Conservation (phyloP, 2,888 invertebrate genomes). For the Petrophora chlorosata region DNA sequence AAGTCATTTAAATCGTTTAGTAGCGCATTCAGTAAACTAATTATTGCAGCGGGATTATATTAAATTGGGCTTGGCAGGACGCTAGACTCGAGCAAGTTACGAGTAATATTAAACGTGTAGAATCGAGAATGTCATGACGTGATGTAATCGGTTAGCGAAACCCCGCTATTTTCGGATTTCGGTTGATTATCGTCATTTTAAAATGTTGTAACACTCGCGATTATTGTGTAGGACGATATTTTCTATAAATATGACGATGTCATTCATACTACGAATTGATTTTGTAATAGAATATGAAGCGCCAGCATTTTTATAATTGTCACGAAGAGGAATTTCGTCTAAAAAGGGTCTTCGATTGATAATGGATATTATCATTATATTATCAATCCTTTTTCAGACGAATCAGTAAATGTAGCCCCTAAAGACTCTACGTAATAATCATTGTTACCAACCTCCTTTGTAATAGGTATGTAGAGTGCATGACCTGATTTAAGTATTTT, state of each 20-base stretch:
- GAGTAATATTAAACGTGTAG: slow-evolving; percentile 63
- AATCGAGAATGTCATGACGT: slow-evolving; percentile 65
- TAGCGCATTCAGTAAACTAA: slow-evolving; percentile 50
- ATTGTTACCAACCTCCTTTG: no score
- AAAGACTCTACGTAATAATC: no score
- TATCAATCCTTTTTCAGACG: no score
- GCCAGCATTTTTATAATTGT: not conserved
- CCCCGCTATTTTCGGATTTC: slow-evolving; percentile 67
- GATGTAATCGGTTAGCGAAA: slow-evolving; percentile 70
- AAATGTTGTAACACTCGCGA: slow-evolving; percentile 41
- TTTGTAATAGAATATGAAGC: slow-evolving; percentile 1
- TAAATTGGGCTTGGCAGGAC: slow-evolving; percentile 71
- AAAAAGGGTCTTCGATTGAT: no score
- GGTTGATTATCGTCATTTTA: slow-evolving; percentile 64
- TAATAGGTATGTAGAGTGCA: no score
- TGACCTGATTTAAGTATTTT: no score
- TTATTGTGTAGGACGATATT: slow-evolving; percentile 47
- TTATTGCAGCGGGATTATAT: slow-evolving; percentile 64
- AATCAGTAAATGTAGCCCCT: no score
- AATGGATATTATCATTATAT: no score
- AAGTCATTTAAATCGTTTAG: slow-evolving; percentile 48
- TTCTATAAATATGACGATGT: slow-evolving; percentile 30
- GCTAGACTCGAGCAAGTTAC: slow-evolving; percentile 57
- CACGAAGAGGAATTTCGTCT: not conserved
- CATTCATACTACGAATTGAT: slow-evolving; percentile 22